Evolutionary conservation across 2,797 vertebrate genomes (phyloP).

Genomic region (Labeo calbasu): DNA sequence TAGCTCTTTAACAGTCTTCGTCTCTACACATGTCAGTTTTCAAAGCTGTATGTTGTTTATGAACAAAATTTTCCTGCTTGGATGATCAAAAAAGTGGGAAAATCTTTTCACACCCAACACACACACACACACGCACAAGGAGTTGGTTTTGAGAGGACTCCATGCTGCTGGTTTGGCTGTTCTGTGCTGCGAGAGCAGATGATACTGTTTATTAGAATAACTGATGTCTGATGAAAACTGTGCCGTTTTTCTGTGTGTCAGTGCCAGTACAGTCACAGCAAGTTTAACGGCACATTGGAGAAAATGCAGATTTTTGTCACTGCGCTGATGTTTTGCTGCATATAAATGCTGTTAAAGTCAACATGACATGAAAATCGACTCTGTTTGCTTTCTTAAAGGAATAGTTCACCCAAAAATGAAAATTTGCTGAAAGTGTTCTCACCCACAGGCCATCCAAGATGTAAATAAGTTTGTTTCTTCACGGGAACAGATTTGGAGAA

Average conservation of each 20-base stretch:
- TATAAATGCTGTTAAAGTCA: conserved; percentile 7
- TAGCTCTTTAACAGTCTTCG: conserved; percentile 63
- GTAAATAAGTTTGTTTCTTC: background rate
- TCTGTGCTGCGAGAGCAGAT: conserved; percentile 68
- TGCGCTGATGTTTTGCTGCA: conserved; percentile 1
- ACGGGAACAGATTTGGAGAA: background rate
- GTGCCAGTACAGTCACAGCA: conserved; percentile 64
- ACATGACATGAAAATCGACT: background rate
- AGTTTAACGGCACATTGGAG: conserved; percentile 65
- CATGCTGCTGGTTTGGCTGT: conserved; percentile 68
- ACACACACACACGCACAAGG: conserved; percentile 52
- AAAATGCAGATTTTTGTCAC: conserved; percentile 65
- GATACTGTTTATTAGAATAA: conserved; percentile 77
- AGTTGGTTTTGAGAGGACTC: conserved; percentile 76
- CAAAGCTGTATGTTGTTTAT: conserved; percentile 80
- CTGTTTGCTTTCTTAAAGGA: background rate
- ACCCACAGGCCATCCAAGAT: background rate
- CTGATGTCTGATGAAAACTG: conserved; percentile 80
- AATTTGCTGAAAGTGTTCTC: background rate
- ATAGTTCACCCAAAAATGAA: background rate
- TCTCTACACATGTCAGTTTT: conserved; percentile 74
- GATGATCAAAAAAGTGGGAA: conserved; percentile 81
- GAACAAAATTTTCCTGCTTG: conserved; percentile 83
- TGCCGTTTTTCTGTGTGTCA: conserved; percentile 76
- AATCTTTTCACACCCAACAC: conserved; percentile 79